phyloP scores from a whole-genome alignment of 2,888 invertebrate genomes.

The Amitus sp. region DNA sequence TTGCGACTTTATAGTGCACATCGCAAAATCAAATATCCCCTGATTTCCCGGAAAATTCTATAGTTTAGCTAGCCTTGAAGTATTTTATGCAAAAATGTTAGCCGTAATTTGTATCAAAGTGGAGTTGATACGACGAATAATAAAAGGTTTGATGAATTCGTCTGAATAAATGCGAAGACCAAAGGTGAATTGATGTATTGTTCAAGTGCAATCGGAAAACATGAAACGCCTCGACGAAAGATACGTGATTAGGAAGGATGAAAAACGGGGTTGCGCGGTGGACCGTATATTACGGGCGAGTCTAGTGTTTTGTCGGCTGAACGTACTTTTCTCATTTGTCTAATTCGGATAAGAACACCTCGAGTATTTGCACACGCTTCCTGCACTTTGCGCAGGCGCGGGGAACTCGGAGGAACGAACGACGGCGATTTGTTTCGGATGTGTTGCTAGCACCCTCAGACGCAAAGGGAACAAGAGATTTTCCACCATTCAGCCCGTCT shows the following conservation, averaged over 20 bases:
- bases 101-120: no score
- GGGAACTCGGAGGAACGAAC: constrained; percentile 18
- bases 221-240: no score
- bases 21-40: no score
- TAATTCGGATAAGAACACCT: constrained; percentile 19
- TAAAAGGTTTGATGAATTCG: no score
- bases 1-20: no score
- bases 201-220: no score
- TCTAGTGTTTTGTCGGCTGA: neutral
- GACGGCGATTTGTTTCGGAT: constrained; percentile 30
- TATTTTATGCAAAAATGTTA: no score
- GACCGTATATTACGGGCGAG: neutral
- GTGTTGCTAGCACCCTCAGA: constrained; percentile 12
- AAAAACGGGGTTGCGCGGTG: constrained; percentile 11
- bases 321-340: constrained; percentile 13
- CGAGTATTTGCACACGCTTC: constrained; percentile 12
- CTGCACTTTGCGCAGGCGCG: constrained; percentile 14
- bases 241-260: neutral
- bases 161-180: no score
- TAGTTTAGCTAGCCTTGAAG: no score
- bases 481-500: neutral
- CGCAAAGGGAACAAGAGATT: neutral
- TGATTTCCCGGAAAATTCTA: no score
- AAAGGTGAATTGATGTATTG: no score
- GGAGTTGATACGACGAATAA: no score